Base-by-base conservation (phyloP, 30 jellyfish, hydroid and myxozoan genomes). In the Cassiopea xamachana region DNA sequence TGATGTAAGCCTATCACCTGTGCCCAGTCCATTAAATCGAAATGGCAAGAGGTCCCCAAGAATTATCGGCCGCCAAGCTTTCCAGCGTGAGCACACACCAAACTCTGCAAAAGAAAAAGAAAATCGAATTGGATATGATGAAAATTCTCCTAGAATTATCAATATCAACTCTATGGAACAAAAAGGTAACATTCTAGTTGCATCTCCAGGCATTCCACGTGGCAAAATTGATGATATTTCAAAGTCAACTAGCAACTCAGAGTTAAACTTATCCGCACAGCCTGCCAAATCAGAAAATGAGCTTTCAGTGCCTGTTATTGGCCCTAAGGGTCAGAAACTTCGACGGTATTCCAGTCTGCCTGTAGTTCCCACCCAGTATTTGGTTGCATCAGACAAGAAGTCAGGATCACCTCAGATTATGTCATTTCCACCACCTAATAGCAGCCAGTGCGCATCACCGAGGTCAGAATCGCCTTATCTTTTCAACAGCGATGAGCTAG, bases 261-360 rank as follows among this genome's bases (percentile, higher is more conserved):
- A 48, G 1, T 64, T 59, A 50, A 79, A 82, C 14, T 67, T 80
- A 1, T 8, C 72, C 1, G 19, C 69, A 18, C 9, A 50, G 19
- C 13, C 73, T 4, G 48, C 13, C 60, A 45, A 39, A 16, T 45
- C 81, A 43, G 90, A 82, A 1, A 2, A 27, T 67, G 87, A 71
- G 49, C 88, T 71, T 1, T 7, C 79, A 14, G 79, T 77, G 18
- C 90, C 87, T 1, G 77, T 55, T 18, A 91, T 48, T 39, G 91
- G 92, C 46, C 82, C 88, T 7, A 73, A 48, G 43, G 85, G 91
- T 1, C 92, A 67, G 44, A 69, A 73, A 55, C 82, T 92, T 1
- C 87, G 99, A 46, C 88, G 99, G 64, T 84, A 83, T 46, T 96
- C 99, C 14, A 96, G 99, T 81, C 93, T 96, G 6, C 99, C 99